These are phyloP conservation scores for Microtus pennsylvanicus DNA, from an alignment of 2,113 vertebrate species.

Conservation along the genomic window DNA sequence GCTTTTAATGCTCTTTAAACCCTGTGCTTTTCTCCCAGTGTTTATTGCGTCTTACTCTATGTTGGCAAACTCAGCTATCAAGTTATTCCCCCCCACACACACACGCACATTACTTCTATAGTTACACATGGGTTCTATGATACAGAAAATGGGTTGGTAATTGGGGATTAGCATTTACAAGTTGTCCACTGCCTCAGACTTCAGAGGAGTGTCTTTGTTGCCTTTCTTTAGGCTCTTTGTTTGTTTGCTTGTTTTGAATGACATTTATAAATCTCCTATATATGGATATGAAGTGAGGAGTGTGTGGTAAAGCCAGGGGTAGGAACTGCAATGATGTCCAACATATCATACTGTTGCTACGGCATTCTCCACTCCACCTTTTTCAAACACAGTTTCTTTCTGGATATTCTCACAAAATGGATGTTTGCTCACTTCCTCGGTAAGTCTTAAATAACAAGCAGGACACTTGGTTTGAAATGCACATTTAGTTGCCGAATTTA, in stretches of 20 bases:
- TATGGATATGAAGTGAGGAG: neutral
- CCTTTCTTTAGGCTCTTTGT: neutral
- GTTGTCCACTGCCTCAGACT: neutral
- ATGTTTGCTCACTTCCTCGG: neutral
- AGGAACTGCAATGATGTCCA: neutral
- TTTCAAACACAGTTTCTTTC: neutral
- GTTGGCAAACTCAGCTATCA: neutral
- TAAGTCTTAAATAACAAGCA: neutral
- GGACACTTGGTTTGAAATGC: neutral
- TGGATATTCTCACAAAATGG: neutral
- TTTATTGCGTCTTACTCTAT: neutral
- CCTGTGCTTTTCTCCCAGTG: neutral
- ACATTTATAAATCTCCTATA: neutral
- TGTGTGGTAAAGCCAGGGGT: neutral
- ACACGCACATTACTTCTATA: neutral
- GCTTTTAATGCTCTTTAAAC: slow-evolving; percentile 24
- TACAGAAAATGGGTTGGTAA: neutral
- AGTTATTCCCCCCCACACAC: neutral
- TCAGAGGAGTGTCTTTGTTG: neutral
- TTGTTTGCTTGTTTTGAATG: neutral
- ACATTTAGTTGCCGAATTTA: neutral
- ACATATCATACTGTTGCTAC: neutral
- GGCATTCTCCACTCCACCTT: neutral
- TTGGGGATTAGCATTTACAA: neutral
- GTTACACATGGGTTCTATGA: neutral